These are phyloP conservation scores for Eremophila alpestris DNA, from an alignment of 2,797 vertebrate species.

Conservation along the genomic window DNA sequence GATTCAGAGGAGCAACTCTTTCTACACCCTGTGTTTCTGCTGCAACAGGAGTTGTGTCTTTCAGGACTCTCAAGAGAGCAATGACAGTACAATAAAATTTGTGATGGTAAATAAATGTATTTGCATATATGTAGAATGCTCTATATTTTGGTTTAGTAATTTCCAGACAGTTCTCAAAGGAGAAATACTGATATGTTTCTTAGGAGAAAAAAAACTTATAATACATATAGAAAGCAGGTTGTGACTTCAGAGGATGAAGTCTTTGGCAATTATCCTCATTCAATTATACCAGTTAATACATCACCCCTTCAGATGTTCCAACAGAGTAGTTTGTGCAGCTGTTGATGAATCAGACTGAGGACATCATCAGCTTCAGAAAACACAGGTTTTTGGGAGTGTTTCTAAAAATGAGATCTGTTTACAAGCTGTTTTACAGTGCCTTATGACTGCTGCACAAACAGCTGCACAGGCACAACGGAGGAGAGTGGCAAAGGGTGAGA, in stretches of 20 bases:
- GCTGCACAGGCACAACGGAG: not conserved
- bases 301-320: not conserved
- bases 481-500: not conserved
- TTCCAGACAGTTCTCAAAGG: not conserved
- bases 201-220: not conserved
- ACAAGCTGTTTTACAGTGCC: not conserved
- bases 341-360: slow-evolving; percentile 38
- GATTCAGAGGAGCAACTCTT: not conserved
- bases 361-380: not conserved
- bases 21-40: not conserved
- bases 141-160: not conserved
- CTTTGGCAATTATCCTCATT: not conserved
- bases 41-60: not conserved
- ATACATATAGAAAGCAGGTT: not conserved
- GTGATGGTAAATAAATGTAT: not conserved
- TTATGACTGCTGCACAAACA: not conserved
- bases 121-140: not conserved
- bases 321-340: slow-evolving; percentile 4
- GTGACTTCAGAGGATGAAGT: not conserved
- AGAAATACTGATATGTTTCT: not conserved
- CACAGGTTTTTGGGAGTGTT: not conserved
- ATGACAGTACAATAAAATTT: not conserved
- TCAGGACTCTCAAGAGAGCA: not conserved
- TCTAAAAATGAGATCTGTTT: not conserved
- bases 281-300: not conserved